phyloP scores from a whole-genome alignment of 2,797 vertebrate genomes.

The Vireo griseus region DNA sequence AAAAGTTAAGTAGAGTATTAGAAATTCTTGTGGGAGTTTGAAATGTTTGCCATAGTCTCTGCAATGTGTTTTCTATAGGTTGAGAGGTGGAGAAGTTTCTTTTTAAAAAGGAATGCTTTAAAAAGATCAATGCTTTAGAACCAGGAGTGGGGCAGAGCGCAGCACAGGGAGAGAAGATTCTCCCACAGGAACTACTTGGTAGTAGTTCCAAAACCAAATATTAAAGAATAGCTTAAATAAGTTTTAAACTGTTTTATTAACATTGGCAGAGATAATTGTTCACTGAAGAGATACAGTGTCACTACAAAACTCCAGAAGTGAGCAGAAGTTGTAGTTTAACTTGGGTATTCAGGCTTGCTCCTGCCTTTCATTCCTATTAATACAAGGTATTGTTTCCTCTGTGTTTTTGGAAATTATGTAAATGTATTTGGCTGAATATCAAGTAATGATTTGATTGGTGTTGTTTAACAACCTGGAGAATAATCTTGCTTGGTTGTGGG shows the following conservation, averaged over 20 bases:
- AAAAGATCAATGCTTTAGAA: neutral
- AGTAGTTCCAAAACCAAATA: neutral
- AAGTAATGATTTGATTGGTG: neutral
- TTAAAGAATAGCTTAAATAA: neutral
- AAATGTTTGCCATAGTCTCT: neutral
- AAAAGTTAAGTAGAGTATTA: neutral
- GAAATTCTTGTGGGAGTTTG: neutral
- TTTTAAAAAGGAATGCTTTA: neutral
- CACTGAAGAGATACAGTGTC: neutral
- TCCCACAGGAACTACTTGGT: neutral
- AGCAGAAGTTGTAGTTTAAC: neutral
- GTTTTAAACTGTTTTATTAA: neutral
- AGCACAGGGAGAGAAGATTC: accelerated
- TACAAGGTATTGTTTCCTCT: neutral
- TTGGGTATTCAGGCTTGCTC: neutral
- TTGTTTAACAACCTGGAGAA: neutral
- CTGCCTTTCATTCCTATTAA: neutral
- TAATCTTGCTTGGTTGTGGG: neutral
- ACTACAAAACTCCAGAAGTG: neutral
- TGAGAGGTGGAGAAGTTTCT: neutral
- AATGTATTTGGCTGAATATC: neutral
- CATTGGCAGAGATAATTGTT: neutral
- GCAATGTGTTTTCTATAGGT: neutral
- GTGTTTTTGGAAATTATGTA: neutral
- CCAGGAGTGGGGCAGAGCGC: accelerated